A percentile compares a stretch with the other conserved stretches of the same genome.
Conservation (phyloP, 2,888 invertebrate species). For the Apodemia zela region DNA sequence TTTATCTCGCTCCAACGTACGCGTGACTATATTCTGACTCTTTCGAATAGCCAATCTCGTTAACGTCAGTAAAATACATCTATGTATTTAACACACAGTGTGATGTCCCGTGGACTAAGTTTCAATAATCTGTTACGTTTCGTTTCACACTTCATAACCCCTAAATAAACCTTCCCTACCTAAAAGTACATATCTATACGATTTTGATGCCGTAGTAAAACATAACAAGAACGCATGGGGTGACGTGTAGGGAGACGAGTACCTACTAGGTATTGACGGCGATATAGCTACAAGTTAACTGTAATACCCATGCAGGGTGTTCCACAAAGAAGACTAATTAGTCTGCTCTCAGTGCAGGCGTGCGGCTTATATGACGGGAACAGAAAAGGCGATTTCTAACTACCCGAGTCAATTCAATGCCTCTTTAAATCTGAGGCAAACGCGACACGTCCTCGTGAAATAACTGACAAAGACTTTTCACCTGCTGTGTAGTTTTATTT, state of each 20-base stretch:
- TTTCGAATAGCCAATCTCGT: no score
- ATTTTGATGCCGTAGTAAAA: conserved; percentile 1
- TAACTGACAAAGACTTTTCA: conserved; percentile 10
- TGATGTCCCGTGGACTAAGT: neutral
- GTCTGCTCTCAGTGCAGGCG: conserved; percentile 32
- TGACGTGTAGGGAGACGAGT: conserved; percentile 5
- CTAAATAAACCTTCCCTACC: neutral
- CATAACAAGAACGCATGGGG: conserved; percentile 10
- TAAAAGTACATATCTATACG: neutral
- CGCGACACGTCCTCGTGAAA: conserved; percentile 9
- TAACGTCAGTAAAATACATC: no score
- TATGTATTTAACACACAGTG: no score
- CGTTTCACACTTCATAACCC: neutral
- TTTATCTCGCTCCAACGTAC: no score
- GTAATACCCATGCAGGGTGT: conserved; percentile 31
- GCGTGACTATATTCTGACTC: no score
- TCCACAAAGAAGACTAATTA: conserved; percentile 52
- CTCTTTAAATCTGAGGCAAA: conserved; percentile 26
- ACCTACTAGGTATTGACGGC: conserved; percentile 25
- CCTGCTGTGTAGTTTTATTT: neutral
- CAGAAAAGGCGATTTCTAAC: conserved; percentile 49
- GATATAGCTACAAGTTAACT: conserved; percentile 31
- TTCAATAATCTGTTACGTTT: neutral
- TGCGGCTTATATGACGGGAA: conserved; percentile 28
- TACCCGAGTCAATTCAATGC: conserved; percentile 38